Conservation (phyloP, 2,113 vertebrate species). For the Machaerirhynchus nigripectus region DNA sequence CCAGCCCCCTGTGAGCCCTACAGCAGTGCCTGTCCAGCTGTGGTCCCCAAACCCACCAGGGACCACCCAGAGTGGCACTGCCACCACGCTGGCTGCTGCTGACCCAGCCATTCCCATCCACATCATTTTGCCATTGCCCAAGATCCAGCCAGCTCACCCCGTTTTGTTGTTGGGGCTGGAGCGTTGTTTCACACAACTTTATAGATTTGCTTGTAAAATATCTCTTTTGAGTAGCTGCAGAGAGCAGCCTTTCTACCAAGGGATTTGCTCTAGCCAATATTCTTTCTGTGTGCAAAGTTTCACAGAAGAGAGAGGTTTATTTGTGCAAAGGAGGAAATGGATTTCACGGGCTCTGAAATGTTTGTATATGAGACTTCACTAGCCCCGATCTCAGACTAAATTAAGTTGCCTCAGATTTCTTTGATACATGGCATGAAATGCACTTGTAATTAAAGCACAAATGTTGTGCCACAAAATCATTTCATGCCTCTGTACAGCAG, state of each 20-base stretch:
- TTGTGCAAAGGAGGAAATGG: background rate
- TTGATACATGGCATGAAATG: background rate
- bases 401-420: background rate
- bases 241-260: background rate
- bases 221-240: background rate
- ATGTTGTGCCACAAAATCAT: background rate
- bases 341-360: background rate
- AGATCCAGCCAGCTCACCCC: background rate
- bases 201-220: conserved; percentile 1
- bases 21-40: background rate
- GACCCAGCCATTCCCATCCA: background rate
- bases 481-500: background rate
- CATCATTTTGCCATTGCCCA: rapidly evolving
- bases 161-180: background rate
- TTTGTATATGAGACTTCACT: background rate
- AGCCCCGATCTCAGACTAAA: background rate
- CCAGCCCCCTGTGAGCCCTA: rapidly evolving
- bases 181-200: background rate
- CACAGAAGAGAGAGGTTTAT: background rate
- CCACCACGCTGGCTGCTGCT: background rate
- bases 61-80: background rate
- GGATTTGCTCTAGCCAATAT: background rate
- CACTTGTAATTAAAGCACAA: background rate
- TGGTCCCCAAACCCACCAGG: background rate
- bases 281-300: background rate